Evolutionary conservation across 2,113 vertebrate species (phyloP), one percentile per base, ranked within the genome.

Genomic region (Paralichthys olivaceus): DNA sequence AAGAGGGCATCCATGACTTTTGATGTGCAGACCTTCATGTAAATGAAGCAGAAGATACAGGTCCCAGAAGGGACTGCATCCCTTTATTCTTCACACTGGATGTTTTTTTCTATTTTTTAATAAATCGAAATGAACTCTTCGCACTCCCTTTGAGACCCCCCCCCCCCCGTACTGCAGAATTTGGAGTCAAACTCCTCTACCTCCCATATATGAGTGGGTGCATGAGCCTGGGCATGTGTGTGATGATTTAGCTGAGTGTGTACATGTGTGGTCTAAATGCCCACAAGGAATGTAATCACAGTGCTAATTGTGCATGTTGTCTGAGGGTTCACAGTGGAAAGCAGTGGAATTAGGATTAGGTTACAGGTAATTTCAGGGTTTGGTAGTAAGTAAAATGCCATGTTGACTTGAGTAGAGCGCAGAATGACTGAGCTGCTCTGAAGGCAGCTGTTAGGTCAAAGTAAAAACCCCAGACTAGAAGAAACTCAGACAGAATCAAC

Each of bases 21-120:
- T 97, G 96, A 98, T 97, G 96, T 97, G 85, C 90, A 79, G 96
- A 95, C 95, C 96, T 96, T 96, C 93, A 98, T 99, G 97, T 95
- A 97, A 97, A 98, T 96, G 87, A 93, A 92, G 93, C 78, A 93
- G 92, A 94, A 93, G 94, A 95, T 93, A 93, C 91, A 93, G 95
- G 93, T 95, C 96, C 96, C 96, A 91, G 88, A 89, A 94, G 96
- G 94, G 92, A 93, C 86, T 85, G 84, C 1, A 66, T 84, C 91
- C 89, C 95, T 97, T 96, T 96, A 94, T 96, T 96, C 95, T 96
- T 94, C 92, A 92, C 90, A 92, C 17, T 34, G 68, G 77, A 77
- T 93, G 5, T 93, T 94, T 91, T 93, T 93, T 86, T 92, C 93
- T 55, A 94, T 92, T 87, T 95, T 95, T 84, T 94, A 84, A 92